These are phyloP conservation scores for Sphenopsis melanotis DNA, from an alignment of 2,797 vertebrate genomes.

Conservation along the genomic window DNA sequence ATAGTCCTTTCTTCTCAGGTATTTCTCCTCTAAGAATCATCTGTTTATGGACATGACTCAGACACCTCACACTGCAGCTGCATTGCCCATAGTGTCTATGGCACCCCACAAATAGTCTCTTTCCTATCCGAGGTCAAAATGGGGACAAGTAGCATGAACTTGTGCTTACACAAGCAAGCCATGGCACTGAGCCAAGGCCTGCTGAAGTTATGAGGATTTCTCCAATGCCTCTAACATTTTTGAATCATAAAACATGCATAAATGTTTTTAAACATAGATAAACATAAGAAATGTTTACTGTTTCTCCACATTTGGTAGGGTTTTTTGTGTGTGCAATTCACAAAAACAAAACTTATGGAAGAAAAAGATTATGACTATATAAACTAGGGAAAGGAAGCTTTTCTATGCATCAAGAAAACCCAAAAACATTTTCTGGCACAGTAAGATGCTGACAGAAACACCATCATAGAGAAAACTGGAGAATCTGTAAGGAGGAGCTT, in stretches of 20 bases:
- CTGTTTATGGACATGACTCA: accelerated
- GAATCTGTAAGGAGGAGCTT: neutral
- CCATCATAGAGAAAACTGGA: neutral
- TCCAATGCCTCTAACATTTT: neutral
- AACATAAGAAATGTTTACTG: neutral
- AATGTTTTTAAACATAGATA: neutral
- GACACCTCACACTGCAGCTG: neutral
- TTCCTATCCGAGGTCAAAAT: neutral
- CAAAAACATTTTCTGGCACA: neutral
- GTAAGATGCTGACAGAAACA: neutral
- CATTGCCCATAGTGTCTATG: neutral
- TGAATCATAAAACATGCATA: neutral
- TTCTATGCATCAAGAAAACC: neutral
- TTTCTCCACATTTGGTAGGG: neutral
- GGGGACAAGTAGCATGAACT: neutral
- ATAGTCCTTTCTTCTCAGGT: neutral
- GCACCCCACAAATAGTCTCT: neutral
- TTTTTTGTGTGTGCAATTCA: neutral
- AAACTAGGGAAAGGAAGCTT: neutral
- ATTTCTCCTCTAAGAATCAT: neutral
- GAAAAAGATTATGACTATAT: neutral
- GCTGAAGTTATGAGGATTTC: neutral
- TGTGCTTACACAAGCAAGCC: neutral
- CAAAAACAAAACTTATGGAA: neutral
- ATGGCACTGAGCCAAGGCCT: neutral